A percentile compares a stretch with the other conserved stretches of the same genome.
phyloP scores from a whole-genome alignment of 2,888 invertebrate genomes.

The Leucophenga maculata region DNA sequence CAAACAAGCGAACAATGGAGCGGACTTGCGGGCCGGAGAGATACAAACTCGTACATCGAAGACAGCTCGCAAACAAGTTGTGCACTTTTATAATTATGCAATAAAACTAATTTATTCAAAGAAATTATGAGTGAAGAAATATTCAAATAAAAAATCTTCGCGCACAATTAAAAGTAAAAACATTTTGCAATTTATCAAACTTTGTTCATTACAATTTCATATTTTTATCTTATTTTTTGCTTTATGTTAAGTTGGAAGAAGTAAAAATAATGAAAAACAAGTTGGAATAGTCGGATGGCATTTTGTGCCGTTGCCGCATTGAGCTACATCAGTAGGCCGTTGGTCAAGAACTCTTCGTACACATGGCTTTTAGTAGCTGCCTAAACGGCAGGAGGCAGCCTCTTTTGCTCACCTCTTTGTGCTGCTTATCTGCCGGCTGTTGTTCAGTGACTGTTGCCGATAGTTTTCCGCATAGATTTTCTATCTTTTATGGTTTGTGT shows the following conservation, averaged over 20 bases:
- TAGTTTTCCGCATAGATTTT: constrained; percentile 1
- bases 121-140: background rate
- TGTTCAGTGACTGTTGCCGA: background rate
- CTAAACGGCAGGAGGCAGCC: background rate
- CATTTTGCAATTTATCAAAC: constrained; percentile 1
- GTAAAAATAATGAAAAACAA: too few relatives aligned
- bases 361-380: background rate
- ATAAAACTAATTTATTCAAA: too few relatives aligned
- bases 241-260: too few relatives aligned
- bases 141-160: background rate
- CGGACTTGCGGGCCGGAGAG: too few relatives aligned
- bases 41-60: too few relatives aligned
- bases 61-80: too few relatives aligned
- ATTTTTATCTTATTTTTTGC: too few relatives aligned
- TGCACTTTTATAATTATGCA: too few relatives aligned
- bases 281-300: too few relatives aligned
- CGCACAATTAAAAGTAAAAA: background rate
- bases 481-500: background rate
- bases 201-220: background rate
- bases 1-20: background rate
- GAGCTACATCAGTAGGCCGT: too few relatives aligned
- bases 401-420: background rate
- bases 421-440: background rate
- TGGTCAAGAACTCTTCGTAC: too few relatives aligned
- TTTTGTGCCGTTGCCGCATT: too few relatives aligned